Evolutionary conservation across 2,888 invertebrate species (phyloP).

Genomic region (Drosophila aldrichi): DNA sequence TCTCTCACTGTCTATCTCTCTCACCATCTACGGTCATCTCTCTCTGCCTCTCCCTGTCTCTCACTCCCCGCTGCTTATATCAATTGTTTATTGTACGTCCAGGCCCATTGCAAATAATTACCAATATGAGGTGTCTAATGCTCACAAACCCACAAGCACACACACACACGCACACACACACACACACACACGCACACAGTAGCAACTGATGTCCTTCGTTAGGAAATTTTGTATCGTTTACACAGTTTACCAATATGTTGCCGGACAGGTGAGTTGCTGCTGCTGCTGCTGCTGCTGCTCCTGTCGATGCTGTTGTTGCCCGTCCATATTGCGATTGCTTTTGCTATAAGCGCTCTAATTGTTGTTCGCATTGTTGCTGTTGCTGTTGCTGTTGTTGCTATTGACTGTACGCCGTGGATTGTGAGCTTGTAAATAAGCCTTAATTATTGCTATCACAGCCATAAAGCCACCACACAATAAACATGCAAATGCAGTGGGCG

Average conservation of each 20-base stretch:
- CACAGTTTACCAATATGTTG: constrained; percentile 67
- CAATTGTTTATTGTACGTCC: constrained; percentile 23
- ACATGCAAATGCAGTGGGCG: constrained; percentile 71
- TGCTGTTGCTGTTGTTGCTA: constrained; percentile 20
- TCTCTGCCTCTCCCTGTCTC: too few species aligned
- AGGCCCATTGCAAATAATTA: constrained; percentile 71
- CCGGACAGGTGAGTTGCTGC: constrained; percentile 46
- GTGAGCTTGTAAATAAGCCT: constrained; percentile 79
- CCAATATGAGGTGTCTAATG: constrained; percentile 72
- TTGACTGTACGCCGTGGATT: constrained; percentile 46
- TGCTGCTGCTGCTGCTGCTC: constrained; percentile 9
- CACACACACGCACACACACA: constrained; percentile 19
- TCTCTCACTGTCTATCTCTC: too few species aligned
- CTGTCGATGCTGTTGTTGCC: constrained; percentile 20
- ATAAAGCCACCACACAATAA: constrained; percentile 80
- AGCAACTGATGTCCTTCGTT: constrained; percentile 20
- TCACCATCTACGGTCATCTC: too few species aligned
- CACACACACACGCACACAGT: constrained; percentile 21
- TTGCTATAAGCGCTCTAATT: constrained; percentile 45
- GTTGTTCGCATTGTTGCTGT: constrained; percentile 35
- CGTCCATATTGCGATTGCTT: constrained; percentile 19
- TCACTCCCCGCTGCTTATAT: neutral
- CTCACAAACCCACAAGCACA: constrained; percentile 25
- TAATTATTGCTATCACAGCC: constrained; percentile 77
- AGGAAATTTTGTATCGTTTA: constrained; percentile 47